Conservation (phyloP, 2,888 invertebrate genomes). For the Aleiodes alternator region DNA sequence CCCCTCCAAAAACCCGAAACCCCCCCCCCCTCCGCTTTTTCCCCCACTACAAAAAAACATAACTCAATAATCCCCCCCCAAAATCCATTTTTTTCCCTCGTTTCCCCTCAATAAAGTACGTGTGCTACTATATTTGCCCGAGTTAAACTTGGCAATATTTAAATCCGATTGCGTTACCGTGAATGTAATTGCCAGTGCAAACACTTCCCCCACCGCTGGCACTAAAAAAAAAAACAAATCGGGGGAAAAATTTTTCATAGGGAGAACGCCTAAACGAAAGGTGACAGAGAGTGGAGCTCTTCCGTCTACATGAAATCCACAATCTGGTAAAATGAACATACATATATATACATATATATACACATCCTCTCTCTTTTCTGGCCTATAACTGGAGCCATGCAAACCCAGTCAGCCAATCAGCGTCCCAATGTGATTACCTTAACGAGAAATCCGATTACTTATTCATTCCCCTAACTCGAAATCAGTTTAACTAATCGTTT, state of each 20-base stretch:
- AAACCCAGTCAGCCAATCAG: constrained; percentile 73
- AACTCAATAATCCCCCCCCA: background rate
- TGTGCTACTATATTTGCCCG: constrained; percentile 56
- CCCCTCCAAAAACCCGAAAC: background rate
- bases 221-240: background rate
- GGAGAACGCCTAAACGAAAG: background rate
- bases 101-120: constrained; percentile 2
- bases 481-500: constrained; percentile 77
- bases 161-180: constrained; percentile 70
- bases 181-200: constrained; percentile 69
- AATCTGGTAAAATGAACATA: constrained; percentile 31
- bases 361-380: constrained; percentile 55
- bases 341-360: constrained; percentile 35
- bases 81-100: background rate
- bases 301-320: constrained; percentile 38
- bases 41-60: background rate
- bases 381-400: constrained; percentile 14
- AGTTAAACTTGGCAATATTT: constrained; percentile 69
- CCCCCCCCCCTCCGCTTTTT: constrained; percentile 7
- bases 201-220: constrained; percentile 54
- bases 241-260: background rate
- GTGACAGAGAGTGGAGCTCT: constrained; percentile 26
- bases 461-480: constrained; percentile 76
- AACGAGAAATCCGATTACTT: constrained; percentile 76
- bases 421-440: constrained; percentile 75